Percentiles rank a stretch among this genome's conserved stretches.
Evolutionary conservation across 92 coral and sea anemone genomes (phyloP).

Genomic region (Galaxea fascicularis): DNA sequence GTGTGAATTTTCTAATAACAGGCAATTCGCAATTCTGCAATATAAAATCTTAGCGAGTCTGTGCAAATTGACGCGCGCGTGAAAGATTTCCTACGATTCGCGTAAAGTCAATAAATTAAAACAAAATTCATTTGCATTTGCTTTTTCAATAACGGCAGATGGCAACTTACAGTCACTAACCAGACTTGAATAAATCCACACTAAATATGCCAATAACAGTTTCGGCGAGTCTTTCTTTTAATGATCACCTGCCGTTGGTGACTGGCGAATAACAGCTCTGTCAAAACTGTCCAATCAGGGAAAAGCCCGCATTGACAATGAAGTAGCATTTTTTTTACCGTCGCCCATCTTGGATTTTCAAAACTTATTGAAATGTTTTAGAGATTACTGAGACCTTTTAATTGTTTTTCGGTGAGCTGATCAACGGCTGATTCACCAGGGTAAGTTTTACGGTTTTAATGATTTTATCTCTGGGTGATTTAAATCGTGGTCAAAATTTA

Average conservation of each 20-base stretch:
- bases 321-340: not conserved
- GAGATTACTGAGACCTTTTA: not conserved
- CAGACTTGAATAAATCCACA: not conserved
- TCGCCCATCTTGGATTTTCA: conserved; percentile 43
- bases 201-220: not conserved
- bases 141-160: not conserved
- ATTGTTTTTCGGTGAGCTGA: not conserved
- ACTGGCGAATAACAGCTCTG: conserved; percentile 3
- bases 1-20: too few species aligned
- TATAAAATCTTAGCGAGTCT: too few species aligned
- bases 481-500: not conserved
- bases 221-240: not conserved
- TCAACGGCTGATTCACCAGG: not conserved
- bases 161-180: not conserved
- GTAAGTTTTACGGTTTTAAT: not conserved
- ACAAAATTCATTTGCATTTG: not conserved
- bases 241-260: conserved; percentile 1
- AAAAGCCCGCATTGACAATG: conserved; percentile 40
- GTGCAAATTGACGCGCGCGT: too few species aligned
- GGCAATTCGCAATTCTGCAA: too few species aligned
- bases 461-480: not conserved
- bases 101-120: not conserved
- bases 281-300: conserved; percentile 62
- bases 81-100: too few species aligned
- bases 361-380: conserved; percentile 1